Conservation (phyloP, 1,140 invertebrate genomes). For the Drosophila guanche region DNA sequence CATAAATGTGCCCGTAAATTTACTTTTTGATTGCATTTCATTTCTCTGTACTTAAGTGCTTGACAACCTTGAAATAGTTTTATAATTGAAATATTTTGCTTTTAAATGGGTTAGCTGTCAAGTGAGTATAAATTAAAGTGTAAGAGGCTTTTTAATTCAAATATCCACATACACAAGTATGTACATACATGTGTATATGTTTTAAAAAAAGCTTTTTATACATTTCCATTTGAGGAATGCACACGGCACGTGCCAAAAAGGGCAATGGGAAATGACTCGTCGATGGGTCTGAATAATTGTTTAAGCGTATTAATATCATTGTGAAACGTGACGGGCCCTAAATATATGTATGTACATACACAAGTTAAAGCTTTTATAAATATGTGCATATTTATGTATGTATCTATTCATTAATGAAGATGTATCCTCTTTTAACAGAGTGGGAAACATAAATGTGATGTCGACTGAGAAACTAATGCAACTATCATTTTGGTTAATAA, state of each 20-base stretch:
- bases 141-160: background rate
- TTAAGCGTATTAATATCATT: background rate
- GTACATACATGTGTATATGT: too few relatives aligned
- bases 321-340: too few relatives aligned
- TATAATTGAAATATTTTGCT: conserved; percentile 9
- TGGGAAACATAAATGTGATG: background rate
- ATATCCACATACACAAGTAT: background rate
- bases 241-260: conserved; percentile 28
- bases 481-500: background rate
- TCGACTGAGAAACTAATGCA: background rate
- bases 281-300: background rate
- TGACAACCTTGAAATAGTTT: conserved; percentile 31
- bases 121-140: background rate
- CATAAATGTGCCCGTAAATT: background rate
- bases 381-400: background rate
- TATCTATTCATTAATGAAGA: background rate
- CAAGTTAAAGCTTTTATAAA: background rate
- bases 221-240: conserved; percentile 9
- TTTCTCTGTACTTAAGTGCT: background rate
- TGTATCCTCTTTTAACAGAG: background rate
- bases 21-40: background rate
- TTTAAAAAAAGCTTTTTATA: conserved; percentile 7
- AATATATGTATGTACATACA: too few relatives aligned
- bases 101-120: conserved; percentile 46
- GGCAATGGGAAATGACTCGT: background rate